Evolutionary conservation across 2,888 invertebrate species (phyloP).

Genomic region (Tromatobia lineatoria): DNA sequence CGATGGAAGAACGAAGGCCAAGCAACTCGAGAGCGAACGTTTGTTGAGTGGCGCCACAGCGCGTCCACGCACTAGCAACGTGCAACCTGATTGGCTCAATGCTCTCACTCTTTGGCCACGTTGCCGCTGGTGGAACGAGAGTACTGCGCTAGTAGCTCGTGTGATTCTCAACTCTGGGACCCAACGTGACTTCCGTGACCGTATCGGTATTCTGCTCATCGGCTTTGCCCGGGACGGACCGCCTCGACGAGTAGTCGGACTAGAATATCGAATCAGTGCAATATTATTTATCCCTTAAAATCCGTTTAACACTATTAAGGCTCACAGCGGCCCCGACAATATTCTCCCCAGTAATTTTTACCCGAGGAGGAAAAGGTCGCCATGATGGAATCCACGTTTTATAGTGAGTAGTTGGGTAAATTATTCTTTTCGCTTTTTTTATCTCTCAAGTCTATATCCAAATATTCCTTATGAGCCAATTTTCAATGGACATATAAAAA

Average conservation of each 20-base stretch:
- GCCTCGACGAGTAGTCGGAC: not conserved
- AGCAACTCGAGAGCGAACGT: conserved; percentile 29
- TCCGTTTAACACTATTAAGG: no score
- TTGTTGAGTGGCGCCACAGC: conserved; percentile 54
- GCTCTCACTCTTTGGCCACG: conserved; percentile 58
- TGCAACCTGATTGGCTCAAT: conserved; percentile 41
- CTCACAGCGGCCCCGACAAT: not conserved
- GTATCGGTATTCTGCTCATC: conserved; percentile 10
- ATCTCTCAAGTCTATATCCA: not conserved
- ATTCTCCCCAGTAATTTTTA: no score
- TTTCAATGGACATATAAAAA: not conserved
- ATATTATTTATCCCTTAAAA: not conserved
- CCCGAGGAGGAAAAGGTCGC: conserved; percentile 29
- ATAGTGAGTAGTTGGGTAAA: conserved; percentile 54
- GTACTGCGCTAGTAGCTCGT: conserved; percentile 15
- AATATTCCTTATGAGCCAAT: not conserved
- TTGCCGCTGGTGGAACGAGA: conserved; percentile 49
- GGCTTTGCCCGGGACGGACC: conserved; percentile 28
- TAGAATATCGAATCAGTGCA: not conserved
- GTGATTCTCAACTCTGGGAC: not conserved
- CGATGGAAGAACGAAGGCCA: conserved; percentile 62
- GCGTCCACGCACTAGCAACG: conserved; percentile 56
- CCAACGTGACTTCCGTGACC: not conserved
- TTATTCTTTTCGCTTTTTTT: conserved; percentile 7
- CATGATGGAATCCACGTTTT: conserved; percentile 49